A percentile compares a stretch with the other conserved stretches of the same genome.
These are phyloP conservation scores for Norana najaformis DNA, from an alignment of 2,888 invertebrate genomes.

Conservation along the genomic window DNA sequence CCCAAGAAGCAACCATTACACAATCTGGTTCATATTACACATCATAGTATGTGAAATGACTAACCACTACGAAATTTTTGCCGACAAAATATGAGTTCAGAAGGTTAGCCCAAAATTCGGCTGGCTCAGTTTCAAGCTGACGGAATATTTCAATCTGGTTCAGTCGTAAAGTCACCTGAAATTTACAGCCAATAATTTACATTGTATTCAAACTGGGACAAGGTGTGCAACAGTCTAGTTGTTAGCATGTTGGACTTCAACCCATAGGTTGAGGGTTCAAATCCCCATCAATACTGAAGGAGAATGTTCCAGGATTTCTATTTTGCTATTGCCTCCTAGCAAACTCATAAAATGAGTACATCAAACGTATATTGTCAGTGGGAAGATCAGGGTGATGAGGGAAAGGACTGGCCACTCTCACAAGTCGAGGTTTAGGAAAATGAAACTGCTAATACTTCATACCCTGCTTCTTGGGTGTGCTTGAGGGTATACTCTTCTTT, in stretches of 20 bases:
- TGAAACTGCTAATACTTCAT: too few species aligned
- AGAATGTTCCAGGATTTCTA: neutral
- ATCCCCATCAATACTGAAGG: neutral
- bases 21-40: neutral
- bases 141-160: slow-evolving; percentile 71
- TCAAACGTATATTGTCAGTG: neutral
- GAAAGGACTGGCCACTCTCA: too few species aligned
- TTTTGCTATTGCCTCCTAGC: neutral
- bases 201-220: neutral
- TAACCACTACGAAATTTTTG: slow-evolving; percentile 69
- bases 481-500: too few species aligned
- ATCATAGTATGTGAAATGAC: neutral
- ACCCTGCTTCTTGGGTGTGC: too few species aligned
- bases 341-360: neutral
- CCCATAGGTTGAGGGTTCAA: neutral
- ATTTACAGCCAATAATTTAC: neutral
- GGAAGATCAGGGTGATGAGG: neutral
- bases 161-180: slow-evolving; percentile 71
- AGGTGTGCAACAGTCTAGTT: too few species aligned
- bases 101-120: slow-evolving; percentile 74
- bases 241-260: neutral
- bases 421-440: too few species aligned
- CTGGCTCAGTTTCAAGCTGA: slow-evolving; percentile 69
- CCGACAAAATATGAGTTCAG: slow-evolving; percentile 73
- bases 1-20: neutral